A percentile compares a stretch with the other conserved stretches of the same genome.
Evolutionary conservation across 2,797 vertebrate species (phyloP).

Genomic region (Clamator glandarius): DNA sequence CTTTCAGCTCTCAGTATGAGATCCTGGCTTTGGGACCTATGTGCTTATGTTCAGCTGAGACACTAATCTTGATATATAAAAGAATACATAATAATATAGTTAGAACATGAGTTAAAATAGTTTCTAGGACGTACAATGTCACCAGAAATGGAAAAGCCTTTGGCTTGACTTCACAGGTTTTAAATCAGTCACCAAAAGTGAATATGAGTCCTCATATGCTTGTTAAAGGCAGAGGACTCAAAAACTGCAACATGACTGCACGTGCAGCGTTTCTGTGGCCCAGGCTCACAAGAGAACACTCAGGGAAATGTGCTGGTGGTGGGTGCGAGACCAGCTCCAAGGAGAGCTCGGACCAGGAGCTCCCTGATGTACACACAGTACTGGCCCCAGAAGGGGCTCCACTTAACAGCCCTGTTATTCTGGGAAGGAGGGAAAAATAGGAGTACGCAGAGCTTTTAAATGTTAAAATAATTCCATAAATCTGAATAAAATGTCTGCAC

Average conservation of each 20-base stretch:
- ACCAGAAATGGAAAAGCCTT: not conserved
- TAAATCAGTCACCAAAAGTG: not conserved
- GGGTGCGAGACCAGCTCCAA: too few relatives aligned
- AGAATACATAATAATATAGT: not conserved
- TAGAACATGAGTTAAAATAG: not conserved
- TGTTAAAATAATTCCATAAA: slow-evolving; percentile 38
- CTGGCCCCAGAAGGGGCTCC: not conserved
- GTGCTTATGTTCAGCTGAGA: not conserved
- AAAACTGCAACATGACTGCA: not conserved
- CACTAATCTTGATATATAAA: not conserved
- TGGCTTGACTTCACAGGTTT: not conserved
- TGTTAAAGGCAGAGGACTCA: not conserved
- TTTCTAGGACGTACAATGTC: not conserved
- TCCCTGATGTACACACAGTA: not conserved
- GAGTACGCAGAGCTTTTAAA: not conserved
- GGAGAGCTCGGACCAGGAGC: too few relatives aligned
- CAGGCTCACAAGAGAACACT: not conserved
- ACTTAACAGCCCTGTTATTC: not conserved
- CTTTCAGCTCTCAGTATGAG: not conserved
- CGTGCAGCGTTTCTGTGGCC: not conserved
- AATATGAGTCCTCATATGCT: not conserved
- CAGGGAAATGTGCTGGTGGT: not conserved
- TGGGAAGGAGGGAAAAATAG: not conserved
- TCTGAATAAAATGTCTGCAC: slow-evolving; percentile 8
- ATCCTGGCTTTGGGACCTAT: not conserved